Evolutionary conservation across 2,797 vertebrate genomes (phyloP).

Genomic region (Aulostomus chinensis): DNA sequence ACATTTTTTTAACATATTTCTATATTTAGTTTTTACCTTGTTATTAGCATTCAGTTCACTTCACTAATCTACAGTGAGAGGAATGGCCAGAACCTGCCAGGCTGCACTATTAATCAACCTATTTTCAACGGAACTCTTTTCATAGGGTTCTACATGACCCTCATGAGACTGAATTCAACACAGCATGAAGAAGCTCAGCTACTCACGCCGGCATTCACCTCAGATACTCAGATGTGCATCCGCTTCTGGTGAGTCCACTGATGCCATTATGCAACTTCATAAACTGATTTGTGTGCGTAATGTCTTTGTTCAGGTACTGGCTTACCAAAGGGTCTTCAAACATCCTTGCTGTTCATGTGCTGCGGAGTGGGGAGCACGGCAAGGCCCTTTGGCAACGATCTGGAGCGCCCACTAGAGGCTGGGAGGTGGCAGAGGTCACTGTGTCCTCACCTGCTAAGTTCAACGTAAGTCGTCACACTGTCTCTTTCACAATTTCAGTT

Average conservation of each 20-base stretch:
- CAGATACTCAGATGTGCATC: constrained; percentile 62
- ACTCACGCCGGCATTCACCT: constrained; percentile 54
- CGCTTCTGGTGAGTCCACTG: constrained; percentile 75
- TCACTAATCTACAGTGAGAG: no score
- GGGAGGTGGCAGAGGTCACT: constrained; percentile 79
- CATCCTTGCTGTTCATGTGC: constrained; percentile 63
- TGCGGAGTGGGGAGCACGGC: constrained; percentile 36
- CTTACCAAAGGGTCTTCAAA: constrained; percentile 50
- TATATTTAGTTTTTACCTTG: no score
- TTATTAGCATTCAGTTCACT: no score
- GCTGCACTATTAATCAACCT: no score
- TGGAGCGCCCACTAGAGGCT: constrained; percentile 52
- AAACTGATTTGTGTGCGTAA: not conserved
- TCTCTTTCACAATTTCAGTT: not conserved
- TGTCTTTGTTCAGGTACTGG: constrained; percentile 71
- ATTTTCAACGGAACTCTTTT: not conserved
- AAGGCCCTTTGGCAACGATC: constrained; percentile 65
- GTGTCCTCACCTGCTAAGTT: constrained; percentile 70
- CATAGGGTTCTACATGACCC: constrained; percentile 74
- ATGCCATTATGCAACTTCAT: not conserved
- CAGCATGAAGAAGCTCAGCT: constrained; percentile 59
- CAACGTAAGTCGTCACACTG: constrained; percentile 43
- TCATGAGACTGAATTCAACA: constrained; percentile 27
- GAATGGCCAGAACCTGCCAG: no score
- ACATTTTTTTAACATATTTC: no score